These are phyloP conservation scores for Agonopterix heracliana DNA, from an alignment of 2,888 invertebrate genomes.

Conservation along the genomic window DNA sequence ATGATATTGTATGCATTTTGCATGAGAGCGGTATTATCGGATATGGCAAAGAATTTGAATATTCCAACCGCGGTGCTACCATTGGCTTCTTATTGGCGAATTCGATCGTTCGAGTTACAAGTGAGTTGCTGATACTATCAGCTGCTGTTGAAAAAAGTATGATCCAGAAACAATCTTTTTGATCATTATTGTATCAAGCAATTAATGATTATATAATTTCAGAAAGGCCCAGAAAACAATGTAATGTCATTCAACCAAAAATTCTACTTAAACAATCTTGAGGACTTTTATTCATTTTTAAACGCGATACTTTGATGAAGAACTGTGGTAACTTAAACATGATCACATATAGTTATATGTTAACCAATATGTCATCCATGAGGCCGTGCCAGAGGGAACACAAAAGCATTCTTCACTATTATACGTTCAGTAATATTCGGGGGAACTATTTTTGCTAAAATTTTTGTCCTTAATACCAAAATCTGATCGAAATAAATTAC, in stretches of 20 bases:
- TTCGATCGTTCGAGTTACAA: not conserved
- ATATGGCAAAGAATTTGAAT: slow-evolving; percentile 69
- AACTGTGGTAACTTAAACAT: too few species aligned
- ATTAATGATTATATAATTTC: too few species aligned
- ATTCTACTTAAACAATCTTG: too few species aligned
- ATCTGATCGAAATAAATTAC: too few species aligned
- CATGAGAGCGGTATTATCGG: slow-evolving; percentile 70
- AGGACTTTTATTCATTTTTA: too few species aligned
- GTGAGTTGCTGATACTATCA: not conserved
- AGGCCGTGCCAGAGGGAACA: slow-evolving; percentile 23
- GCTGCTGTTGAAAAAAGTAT: too few species aligned
- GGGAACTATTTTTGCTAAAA: slow-evolving; percentile 36
- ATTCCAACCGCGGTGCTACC: slow-evolving; percentile 41
- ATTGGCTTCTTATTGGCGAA: slow-evolving; percentile 12
- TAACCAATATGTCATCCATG: slow-evolving; percentile 56
- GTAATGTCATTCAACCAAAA: too few species aligned
- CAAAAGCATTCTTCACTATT: slow-evolving; percentile 61
- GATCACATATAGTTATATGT: not conserved
- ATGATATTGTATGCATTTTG: slow-evolving; percentile 75
- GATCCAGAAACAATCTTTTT: too few species aligned
- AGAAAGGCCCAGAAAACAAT: too few species aligned
- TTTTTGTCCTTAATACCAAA: not conserved
- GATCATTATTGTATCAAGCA: too few species aligned
- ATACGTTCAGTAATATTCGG: slow-evolving; percentile 47
- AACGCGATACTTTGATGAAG: too few species aligned